Evolutionary conservation across 2,113 vertebrate species (phyloP), one percentile per base, ranked within the genome.

Genomic region (Morone chrysops): DNA sequence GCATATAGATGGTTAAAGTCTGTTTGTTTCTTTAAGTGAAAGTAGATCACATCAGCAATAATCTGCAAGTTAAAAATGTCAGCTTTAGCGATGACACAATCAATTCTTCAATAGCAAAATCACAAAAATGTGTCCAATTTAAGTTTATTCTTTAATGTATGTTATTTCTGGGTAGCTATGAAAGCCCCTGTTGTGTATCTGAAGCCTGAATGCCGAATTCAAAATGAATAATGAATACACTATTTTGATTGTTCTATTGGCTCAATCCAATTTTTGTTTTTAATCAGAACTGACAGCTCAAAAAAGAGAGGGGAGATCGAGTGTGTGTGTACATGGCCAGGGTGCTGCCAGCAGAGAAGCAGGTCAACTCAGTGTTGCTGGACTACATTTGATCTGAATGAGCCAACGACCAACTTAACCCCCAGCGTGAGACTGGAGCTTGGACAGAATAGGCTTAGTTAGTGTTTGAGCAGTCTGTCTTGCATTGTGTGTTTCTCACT

Each of bases 361-460:
- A 70, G 84, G 69, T 78, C 69, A 86, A 47, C 45, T 69, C 73
- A 48, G 61, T 36, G 61, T 51, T 77, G 43, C 20, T 85, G 78
- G 61, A 75, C 41, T 56, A 77, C 41, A 86, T 67, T 31, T 81
- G 69, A 36, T 73, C 16, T 62, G 50, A 76, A 82, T 48, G 67
- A 82, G 71, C 80, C 76, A 81, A 82, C 62, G 70, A 31, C n/a
- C 48, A 76, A 75, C 48, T 75, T 67, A 71, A 82, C 72, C 66
- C 66, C 48, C 61, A 57, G 68, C 50, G 41, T 72, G 78, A 67
- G 36, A 73, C 69, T 43, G 47, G 18, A 56, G 54, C n/a, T 22
- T 9, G 67, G 61, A 76, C 45, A 59, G 73, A 72, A 76, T 9
- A 76, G 50, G 70, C 65, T 53, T 75, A 41, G 5, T 25, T 25